Conservation (phyloP, 2,113 vertebrate species). For the Cryptomyrus ogoouensis region DNA sequence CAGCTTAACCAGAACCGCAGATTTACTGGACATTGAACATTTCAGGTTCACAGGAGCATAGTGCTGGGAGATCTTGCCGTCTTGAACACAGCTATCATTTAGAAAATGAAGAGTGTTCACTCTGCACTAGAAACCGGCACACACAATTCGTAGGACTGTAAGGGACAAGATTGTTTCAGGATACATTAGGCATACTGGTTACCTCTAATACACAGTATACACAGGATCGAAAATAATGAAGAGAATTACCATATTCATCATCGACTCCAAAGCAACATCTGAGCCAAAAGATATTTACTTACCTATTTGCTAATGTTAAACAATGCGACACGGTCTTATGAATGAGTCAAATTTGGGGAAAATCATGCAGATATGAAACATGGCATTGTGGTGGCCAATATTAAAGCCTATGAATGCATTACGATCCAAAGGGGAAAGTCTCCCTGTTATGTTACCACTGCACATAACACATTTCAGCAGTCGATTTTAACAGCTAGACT, state of each 20-base stretch:
- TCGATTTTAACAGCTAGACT: neutral
- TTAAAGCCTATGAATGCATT: neutral
- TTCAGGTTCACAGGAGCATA: neutral
- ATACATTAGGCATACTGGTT: neutral
- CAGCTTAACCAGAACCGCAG: neutral
- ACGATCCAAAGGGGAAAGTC: neutral
- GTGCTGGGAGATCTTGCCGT: neutral
- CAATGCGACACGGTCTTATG: neutral
- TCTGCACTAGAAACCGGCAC: neutral
- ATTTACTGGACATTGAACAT: neutral
- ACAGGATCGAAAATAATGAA: neutral
- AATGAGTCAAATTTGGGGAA: neutral
- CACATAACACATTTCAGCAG: neutral
- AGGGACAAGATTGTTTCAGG: neutral
- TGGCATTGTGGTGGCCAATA: neutral
- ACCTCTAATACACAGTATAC: neutral
- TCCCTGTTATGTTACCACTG: neutral
- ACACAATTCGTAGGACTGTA: neutral
- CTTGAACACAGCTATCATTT: neutral
- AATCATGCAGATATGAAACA: neutral
- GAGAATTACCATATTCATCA: neutral
- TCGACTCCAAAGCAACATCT: neutral
- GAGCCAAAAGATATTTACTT: neutral
- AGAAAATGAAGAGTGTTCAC: neutral
- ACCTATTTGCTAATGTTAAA: neutral